These are phyloP conservation scores for Chrysotoxum bicinctum DNA, from an alignment of 2,888 invertebrate species.

Conservation along the genomic window DNA sequence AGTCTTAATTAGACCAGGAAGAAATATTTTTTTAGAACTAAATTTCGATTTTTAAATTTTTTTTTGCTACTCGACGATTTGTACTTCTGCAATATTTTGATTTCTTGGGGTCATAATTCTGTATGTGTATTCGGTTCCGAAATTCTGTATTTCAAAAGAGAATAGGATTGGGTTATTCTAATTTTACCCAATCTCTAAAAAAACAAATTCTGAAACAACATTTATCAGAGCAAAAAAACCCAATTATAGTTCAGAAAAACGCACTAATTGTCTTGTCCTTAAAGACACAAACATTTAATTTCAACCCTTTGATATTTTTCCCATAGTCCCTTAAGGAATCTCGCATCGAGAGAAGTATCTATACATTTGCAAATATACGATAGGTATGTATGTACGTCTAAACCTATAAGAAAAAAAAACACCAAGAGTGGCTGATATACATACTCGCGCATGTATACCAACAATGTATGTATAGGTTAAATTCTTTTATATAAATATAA, in stretches of 20 bases:
- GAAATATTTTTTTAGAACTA: too few relatives aligned
- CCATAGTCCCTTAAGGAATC: constrained; percentile 14
- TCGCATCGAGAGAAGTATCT: constrained; percentile 1
- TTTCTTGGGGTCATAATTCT: too few relatives aligned
- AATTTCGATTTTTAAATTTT: too few relatives aligned
- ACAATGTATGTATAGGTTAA: constrained; percentile 19
- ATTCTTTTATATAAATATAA: constrained; percentile 3
- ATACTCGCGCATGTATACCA: constrained; percentile 36
- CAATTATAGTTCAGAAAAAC: background rate
- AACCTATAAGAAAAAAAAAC: constrained; percentile 15
- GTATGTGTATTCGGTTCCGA: too few relatives aligned
- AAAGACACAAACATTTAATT: background rate
- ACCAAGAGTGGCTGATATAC: constrained; percentile 25
- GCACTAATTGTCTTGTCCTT: background rate
- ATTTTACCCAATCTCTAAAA: too few relatives aligned
- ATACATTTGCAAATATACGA: constrained; percentile 21
- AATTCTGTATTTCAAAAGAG: too few relatives aligned
- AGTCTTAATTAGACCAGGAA: too few relatives aligned
- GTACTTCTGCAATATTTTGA: too few relatives aligned
- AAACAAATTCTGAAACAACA: too few relatives aligned
- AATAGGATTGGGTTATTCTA: too few relatives aligned
- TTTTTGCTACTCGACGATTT: too few relatives aligned
- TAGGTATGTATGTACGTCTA: background rate
- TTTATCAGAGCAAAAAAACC: too few relatives aligned
- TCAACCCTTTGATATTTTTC: background rate